Evolutionary conservation across 2,113 vertebrate species (phyloP).

Genomic region (Leptocoma aspasia): DNA sequence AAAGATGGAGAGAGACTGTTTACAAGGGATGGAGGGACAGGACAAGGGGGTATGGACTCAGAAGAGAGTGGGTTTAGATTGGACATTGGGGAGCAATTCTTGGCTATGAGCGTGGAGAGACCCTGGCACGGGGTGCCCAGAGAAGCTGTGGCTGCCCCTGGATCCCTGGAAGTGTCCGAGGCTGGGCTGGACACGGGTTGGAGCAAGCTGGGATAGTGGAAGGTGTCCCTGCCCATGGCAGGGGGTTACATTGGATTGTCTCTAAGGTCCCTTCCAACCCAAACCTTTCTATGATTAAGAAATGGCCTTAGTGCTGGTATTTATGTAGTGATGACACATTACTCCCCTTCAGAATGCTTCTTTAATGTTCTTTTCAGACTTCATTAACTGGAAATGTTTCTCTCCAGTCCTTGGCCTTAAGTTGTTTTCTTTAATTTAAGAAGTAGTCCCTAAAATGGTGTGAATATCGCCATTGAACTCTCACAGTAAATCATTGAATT

Average conservation of each 20-base stretch:
- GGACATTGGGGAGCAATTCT: not conserved
- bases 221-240: not conserved
- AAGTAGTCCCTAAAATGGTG: not conserved
- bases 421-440: not conserved
- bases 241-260: not conserved
- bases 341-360: not conserved
- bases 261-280: not conserved
- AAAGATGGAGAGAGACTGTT: too few species aligned
- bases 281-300: not conserved
- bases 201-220: fast-evolving
- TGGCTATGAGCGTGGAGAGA: fast-evolving
- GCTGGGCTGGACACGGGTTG: not conserved
- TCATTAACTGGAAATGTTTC: not conserved
- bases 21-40: not conserved
- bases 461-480: not conserved
- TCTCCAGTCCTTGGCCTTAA: not conserved
- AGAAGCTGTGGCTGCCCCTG: not conserved
- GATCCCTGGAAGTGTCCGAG: not conserved
- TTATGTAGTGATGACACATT: not conserved
- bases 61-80: not conserved
- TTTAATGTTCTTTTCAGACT: not conserved
- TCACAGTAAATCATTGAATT: not conserved
- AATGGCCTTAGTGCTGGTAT: not conserved
- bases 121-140: not conserved
- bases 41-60: not conserved